phyloP scores from a whole-genome alignment of 92 coral and sea anemone genomes.

The Phenganax marumi region DNA sequence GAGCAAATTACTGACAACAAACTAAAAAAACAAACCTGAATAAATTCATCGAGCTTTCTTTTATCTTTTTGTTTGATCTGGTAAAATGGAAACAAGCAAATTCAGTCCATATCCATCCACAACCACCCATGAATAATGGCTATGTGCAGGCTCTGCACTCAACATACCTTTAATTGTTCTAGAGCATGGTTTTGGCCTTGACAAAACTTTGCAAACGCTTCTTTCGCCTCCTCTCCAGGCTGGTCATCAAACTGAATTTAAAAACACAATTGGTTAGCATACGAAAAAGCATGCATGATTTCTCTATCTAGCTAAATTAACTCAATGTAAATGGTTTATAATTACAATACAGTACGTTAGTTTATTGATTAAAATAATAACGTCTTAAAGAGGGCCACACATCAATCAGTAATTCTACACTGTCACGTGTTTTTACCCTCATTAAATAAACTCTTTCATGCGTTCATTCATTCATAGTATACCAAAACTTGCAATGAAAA shows the following conservation, averaged over 20 bases:
- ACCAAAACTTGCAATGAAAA: no score
- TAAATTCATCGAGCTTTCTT: slow-evolving; percentile 78
- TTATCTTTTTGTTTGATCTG: slow-evolving; percentile 83
- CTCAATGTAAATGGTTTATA: background rate
- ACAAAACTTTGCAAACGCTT: slow-evolving; percentile 91
- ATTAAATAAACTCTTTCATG: no score
- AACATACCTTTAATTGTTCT: slow-evolving; percentile 77
- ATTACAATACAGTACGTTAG: no score
- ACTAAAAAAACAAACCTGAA: slow-evolving; percentile 63
- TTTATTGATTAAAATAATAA: no score
- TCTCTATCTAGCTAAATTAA: background rate
- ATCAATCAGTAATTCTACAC: no score
- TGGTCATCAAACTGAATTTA: slow-evolving; percentile 81
- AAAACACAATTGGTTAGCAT: background rate
- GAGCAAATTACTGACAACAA: background rate
- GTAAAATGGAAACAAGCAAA: slow-evolving; percentile 29
- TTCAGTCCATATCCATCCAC: background rate
- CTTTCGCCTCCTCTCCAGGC: slow-evolving; percentile 83
- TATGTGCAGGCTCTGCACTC: no score
- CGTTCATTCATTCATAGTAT: no score
- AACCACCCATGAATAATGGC: background rate
- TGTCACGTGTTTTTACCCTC: no score
- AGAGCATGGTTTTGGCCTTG: slow-evolving; percentile 85
- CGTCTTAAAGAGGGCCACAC: no score
- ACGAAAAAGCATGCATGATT: background rate